Conservation (phyloP, 1,140 invertebrate genomes). For the Aplysia californica region DNA sequence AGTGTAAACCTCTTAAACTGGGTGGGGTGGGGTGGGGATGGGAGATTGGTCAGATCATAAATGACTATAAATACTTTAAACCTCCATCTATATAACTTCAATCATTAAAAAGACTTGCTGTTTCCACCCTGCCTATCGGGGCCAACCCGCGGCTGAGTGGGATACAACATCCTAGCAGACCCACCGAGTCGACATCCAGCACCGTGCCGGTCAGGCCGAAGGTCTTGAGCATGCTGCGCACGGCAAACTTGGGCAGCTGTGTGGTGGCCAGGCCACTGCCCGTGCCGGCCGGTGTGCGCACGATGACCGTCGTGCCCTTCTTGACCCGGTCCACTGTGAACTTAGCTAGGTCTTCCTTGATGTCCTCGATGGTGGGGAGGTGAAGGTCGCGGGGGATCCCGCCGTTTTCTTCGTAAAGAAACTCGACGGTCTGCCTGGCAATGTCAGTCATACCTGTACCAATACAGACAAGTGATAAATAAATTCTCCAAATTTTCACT, state of each 20-base stretch:
- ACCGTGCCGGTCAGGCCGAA: conserved; percentile 67
- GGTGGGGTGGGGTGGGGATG: no score
- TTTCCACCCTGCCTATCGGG: no score
- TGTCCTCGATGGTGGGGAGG: conserved; percentile 68
- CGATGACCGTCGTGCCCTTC: conserved; percentile 65
- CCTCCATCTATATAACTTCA: no score
- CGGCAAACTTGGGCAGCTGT: conserved; percentile 65
- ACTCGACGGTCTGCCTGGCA: conserved; percentile 69
- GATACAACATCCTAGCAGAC: no score
- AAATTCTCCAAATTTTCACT: no score
- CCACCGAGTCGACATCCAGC: conserved; percentile 66
- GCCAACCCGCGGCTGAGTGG: no score
- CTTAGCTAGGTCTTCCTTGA: conserved; percentile 66
- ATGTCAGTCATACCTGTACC: conserved; percentile 67
- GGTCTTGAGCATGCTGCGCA: conserved; percentile 65
- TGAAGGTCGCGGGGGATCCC: conserved; percentile 68
- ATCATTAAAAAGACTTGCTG: no score
- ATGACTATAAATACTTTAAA: no score
- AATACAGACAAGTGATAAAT: neutral
- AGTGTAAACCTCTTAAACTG: no score
- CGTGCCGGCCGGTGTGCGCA: conserved; percentile 46
- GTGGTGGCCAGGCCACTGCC: conserved; percentile 43
- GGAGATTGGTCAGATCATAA: no score
- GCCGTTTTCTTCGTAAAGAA: conserved; percentile 69
- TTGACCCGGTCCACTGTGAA: conserved; percentile 66